Evolutionary conservation across 2,797 vertebrate species (phyloP).

Genomic region (Leucoraja ocellata): DNA sequence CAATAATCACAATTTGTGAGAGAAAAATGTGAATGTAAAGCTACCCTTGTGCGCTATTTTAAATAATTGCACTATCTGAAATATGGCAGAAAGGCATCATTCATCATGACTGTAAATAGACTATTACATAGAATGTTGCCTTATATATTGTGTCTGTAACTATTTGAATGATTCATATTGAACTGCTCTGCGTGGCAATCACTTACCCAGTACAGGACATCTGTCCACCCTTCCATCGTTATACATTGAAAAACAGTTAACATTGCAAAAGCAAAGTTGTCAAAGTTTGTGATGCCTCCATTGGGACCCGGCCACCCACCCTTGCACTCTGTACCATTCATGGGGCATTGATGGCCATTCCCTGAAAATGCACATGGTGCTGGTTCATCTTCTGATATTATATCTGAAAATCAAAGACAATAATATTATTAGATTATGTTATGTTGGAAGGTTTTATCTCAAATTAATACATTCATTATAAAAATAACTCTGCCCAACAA

Average conservation of each 20-base stretch:
- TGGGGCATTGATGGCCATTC: slow-evolving; percentile 81
- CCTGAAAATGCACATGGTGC: slow-evolving; percentile 95
- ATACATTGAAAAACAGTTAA: slow-evolving; percentile 98
- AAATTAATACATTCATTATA: neutral
- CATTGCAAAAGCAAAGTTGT: slow-evolving; percentile 98
- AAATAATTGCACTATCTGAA: neutral
- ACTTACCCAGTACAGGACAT: slow-evolving; percentile 97
- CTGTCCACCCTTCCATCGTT: slow-evolving; percentile 98
- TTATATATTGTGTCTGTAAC: neutral
- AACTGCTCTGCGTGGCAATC: slow-evolving; percentile 35
- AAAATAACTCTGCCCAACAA: neutral
- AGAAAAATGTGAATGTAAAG: neutral
- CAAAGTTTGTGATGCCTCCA: slow-evolving; percentile 94
- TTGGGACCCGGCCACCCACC: slow-evolving; percentile 95
- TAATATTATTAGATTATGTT: neutral
- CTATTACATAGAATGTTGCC: neutral
- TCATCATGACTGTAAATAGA: neutral
- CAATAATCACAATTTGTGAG: neutral
- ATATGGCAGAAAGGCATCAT: neutral
- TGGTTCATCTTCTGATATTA: slow-evolving; percentile 82
- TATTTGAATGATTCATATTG: neutral
- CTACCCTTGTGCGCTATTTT: neutral
- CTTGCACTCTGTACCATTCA: slow-evolving; percentile 84
- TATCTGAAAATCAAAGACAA: slow-evolving; percentile 53
- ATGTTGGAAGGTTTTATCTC: too few relatives aligned